Evolutionary conservation across 30 jellyfish, hydroid and myxozoan species (phyloP).

Genomic region (Aurelia coerulea): DNA sequence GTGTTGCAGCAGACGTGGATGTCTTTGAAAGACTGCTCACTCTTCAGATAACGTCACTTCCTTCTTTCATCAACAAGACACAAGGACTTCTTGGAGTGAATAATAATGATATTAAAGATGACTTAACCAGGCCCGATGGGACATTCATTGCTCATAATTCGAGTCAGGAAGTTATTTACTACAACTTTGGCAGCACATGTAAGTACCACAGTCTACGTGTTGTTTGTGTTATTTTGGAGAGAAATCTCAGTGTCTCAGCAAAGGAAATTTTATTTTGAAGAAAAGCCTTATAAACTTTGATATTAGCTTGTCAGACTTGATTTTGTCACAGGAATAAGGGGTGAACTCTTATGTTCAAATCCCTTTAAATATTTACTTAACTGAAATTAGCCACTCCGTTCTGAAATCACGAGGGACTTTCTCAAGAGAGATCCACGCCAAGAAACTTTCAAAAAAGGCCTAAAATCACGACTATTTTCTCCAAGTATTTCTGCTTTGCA

Average conservation of each 20-base stretch:
- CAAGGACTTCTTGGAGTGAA: constrained; percentile 54
- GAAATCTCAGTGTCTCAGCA: background rate
- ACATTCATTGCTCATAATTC: constrained; percentile 24
- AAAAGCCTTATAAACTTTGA: background rate
- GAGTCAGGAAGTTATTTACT: constrained; percentile 34
- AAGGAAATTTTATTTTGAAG: too few species aligned
- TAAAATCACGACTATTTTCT: too few species aligned
- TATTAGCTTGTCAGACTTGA: too few species aligned
- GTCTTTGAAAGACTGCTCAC: constrained; percentile 32
- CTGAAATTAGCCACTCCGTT: too few species aligned
- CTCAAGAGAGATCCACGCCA: too few species aligned
- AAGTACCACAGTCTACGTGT: background rate
- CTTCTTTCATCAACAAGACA: constrained; percentile 13
- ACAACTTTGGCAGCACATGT: constrained; percentile 62
- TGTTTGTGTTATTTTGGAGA: background rate
- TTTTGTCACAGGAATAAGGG: too few species aligned
- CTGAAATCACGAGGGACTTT: too few species aligned
- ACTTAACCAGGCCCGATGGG: constrained; percentile 44
- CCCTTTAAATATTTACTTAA: too few species aligned
- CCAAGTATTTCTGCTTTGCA: too few species aligned
- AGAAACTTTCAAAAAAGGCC: too few species aligned
- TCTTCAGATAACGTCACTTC: constrained; percentile 12
- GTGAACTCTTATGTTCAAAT: too few species aligned
- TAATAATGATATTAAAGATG: constrained; percentile 48
- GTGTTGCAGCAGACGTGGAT: constrained; percentile 28